phyloP scores from a whole-genome alignment of 2,113 vertebrate species.

The Actenoides lindsayi region DNA sequence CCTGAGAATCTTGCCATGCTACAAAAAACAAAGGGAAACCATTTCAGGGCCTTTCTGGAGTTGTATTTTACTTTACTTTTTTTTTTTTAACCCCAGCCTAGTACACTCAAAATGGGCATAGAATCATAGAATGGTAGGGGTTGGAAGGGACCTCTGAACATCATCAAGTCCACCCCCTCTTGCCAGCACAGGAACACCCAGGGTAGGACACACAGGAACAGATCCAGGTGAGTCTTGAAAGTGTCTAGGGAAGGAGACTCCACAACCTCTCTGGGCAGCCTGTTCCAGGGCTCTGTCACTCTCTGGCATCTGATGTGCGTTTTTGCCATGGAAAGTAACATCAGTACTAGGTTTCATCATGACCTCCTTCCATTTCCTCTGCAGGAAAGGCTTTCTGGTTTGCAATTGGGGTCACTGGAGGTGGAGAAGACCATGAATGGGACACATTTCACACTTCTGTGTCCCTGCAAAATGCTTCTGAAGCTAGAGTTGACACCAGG shows the following conservation, averaged over 20 bases:
- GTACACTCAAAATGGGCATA: not conserved
- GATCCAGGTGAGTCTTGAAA: no score
- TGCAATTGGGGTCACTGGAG: not conserved
- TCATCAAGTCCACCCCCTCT: no score
- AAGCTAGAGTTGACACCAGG: not conserved
- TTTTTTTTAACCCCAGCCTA: not conserved
- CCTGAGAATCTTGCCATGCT: not conserved
- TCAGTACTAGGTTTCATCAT: not conserved
- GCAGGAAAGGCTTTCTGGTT: not conserved
- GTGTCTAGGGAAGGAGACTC: no score
- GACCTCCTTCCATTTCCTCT: not conserved
- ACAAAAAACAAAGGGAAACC: not conserved
- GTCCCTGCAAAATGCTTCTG: not conserved
- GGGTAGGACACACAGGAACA: no score
- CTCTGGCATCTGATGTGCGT: not conserved
- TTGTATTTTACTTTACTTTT: not conserved
- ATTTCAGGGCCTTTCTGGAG: not conserved
- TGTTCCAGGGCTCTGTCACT: no score
- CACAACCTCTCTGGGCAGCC: no score
- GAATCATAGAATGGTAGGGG: no score
- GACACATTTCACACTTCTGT: not conserved
- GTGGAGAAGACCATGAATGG: rapidly evolving
- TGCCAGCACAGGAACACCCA: no score
- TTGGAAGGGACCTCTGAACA: no score
- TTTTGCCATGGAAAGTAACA: not conserved